Conservation (phyloP, 2,113 vertebrate species). For the Oplegnathus fasciatus region DNA sequence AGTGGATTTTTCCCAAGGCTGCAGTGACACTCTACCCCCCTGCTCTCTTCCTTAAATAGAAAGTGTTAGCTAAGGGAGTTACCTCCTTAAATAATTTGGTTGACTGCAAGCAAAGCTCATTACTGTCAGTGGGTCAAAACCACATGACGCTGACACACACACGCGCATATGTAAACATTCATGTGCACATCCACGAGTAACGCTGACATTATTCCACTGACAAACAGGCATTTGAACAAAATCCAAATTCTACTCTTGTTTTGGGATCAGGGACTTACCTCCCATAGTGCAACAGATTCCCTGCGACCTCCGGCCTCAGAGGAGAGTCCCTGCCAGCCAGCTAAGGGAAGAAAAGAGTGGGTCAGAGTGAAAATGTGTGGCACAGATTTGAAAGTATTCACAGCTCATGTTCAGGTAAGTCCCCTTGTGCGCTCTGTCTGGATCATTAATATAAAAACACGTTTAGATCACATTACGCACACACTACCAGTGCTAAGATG, state of each 20-base stretch:
- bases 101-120: slow-evolving; percentile 8
- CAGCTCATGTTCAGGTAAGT: not conserved
- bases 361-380: not conserved
- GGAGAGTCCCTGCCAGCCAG: slow-evolving; percentile 97
- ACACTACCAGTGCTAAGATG: not conserved
- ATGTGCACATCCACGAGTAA: not conserved
- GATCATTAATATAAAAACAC: not conserved
- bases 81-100: slow-evolving; percentile 2
- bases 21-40: not conserved
- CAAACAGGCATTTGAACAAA: not conserved
- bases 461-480: not conserved
- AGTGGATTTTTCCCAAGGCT: not conserved
- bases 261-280: slow-evolving; percentile 83
- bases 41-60: not conserved
- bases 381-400: not conserved
- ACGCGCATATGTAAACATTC: not conserved
- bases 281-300: slow-evolving; percentile 97
- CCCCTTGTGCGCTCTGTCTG: not conserved
- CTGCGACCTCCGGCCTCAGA: slow-evolving; percentile 93
- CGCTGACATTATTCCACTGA: not conserved
- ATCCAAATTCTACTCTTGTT: not conserved
- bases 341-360: slow-evolving; percentile 70
- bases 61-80: slow-evolving; percentile 44
- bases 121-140: slow-evolving; percentile 13
- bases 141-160: not conserved